Evolutionary conservation across 2,113 vertebrate genomes (phyloP), one percentile per base, ranked within the genome.

Genomic region (Charadrius vociferus): DNA sequence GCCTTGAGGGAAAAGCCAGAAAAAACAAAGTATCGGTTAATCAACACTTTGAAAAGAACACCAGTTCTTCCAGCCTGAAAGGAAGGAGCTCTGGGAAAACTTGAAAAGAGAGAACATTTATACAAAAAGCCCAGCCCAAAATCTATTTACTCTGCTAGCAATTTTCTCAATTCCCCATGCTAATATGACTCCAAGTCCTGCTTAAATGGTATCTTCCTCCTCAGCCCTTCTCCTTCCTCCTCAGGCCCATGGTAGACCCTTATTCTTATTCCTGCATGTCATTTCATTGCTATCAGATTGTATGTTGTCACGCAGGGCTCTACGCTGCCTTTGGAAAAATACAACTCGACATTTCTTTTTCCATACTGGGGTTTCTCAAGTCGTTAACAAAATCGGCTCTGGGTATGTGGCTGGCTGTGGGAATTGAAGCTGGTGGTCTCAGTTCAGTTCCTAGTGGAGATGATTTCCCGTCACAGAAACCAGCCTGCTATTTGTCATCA

Each of bases 11-110:
- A 96, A 97, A 89, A 96, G 78, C 81, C 89, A 96, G 96, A 92
- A 96, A 68, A 74, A 94, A 66, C 88, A 92, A 96, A 95, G 89
- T 95, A 96, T 90, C 65, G 52, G 92, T 96, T 98, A 97, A 98
- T 98, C 97, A 98, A 97, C 93, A 72, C 92, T 98, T 97, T 97
- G 96, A 86, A 97, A 97, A 96, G 90, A 72, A 50, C 94, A 97
- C 95, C 93, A 98, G 92, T 94, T 97, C 92, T 93, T 96, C 81
- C 86, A 96, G 90, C 68, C 95, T 97, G 97, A 93, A 98, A 97
- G 88, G 90, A 97, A 97, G 68, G 85, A 86, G 84, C 77, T 2
- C 90, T 91, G 90, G 97, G 98, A 96, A 97, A 97, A 98, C 75
- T 78, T 96, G 93, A 97, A 97, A 97, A 97, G 96, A 97, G 71